Evolutionary conservation across 2,113 vertebrate species (phyloP).

Genomic region (Otis tarda): DNA sequence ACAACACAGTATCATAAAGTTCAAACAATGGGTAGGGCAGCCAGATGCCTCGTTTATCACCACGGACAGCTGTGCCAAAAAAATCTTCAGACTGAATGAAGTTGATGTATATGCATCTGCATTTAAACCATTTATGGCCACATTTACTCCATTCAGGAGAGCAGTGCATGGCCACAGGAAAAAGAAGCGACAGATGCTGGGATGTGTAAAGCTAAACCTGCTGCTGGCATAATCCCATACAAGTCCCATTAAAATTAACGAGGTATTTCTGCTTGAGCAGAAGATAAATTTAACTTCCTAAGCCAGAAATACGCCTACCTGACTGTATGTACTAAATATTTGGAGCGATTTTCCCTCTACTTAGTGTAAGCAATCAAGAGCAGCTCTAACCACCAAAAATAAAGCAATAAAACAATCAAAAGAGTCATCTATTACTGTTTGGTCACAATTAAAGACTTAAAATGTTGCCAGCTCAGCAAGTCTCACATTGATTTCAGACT

Average conservation of each 20-base stretch:
- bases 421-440: not conserved
- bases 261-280: conserved; percentile 12
- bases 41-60: conserved; percentile 27
- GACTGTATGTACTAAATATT: not conserved
- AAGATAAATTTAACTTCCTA: conserved; percentile 27
- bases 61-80: not conserved
- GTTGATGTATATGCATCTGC: not conserved
- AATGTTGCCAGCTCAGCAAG: not conserved
- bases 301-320: not conserved
- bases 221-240: not conserved
- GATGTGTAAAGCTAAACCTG: conserved; percentile 1
- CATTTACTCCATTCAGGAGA: not conserved
- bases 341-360: not conserved
- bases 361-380: not conserved
- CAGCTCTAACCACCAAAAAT: not conserved
- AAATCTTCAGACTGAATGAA: not conserved
- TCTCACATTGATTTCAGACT: not conserved
- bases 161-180: not conserved
- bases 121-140: not conserved
- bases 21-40: not conserved
- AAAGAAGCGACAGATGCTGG: not conserved
- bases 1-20: not conserved
- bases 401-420: conserved; percentile 7
- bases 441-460: not conserved
- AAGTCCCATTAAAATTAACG: conserved; percentile 46